Evolutionary conservation across 2,113 vertebrate genomes (phyloP), one percentile per base, ranked within the genome.

Genomic region (Ranitomeya imitator): DNA sequence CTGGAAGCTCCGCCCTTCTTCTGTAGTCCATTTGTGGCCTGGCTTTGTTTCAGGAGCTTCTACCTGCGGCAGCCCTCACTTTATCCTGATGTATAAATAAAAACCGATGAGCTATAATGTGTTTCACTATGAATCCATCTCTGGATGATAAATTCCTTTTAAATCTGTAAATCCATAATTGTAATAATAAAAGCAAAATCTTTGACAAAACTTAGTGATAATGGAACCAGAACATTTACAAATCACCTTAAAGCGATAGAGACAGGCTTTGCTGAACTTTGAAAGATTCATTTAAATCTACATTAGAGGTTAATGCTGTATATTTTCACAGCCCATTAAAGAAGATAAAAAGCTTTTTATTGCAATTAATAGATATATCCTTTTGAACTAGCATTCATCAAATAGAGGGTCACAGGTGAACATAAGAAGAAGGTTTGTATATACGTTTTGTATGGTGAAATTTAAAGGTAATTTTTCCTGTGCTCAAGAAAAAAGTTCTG

Each of bases 301-400:
- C 7, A 12, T 61, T 9, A 59, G 10, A 80, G 79, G 57, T 60
- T 26, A 80, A 80, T 60, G 55, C 23, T 80, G n/a, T 80, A 60
- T 80, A 31, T 60, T 80, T 60, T 80, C 57, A 80, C 23, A 61
- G 55, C 60, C 55, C 57, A 80, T 80, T 60, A 80, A 61, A 23
- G 18, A 12, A 6, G 12, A 18, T 60, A 80, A 31, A 4, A 6
- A 26, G 1, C 0, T 16, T 80, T 80, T 31, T 37, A 80, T 61
- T 80, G 60, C 37, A 60, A 80, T 31, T 31, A 60, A 59, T 26
- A 80, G n/a, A 80, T 61, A 60, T 80, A 60, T 61, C 26, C 15
- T 11, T 51, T 51, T 11, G 16, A 79, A 60, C 37, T 60, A 57
- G 55, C n/a, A 61, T 0, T 6, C 52, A n/a, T 23, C 16, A 21